Conservation (phyloP, 2,888 invertebrate genomes). For the Pristionchus mayeri region DNA sequence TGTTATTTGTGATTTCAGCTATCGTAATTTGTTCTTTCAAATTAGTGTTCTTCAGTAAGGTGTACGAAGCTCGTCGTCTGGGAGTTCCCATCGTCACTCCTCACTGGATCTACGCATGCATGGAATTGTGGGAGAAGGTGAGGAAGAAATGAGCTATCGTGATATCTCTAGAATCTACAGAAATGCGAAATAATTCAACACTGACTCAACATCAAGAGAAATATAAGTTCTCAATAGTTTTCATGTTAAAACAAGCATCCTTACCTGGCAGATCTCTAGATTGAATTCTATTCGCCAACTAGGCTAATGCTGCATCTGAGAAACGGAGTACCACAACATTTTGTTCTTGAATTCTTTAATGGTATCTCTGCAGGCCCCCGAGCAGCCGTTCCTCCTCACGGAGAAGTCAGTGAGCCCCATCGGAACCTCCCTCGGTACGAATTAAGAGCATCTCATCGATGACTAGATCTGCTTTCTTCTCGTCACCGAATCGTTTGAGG, state of each 20-base stretch:
- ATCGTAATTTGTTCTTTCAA: neutral
- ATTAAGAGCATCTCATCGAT: neutral
- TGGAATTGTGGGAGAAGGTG: conserved; percentile 69
- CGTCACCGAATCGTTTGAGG: no score
- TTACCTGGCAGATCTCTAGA: no score
- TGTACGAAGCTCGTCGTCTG: conserved; percentile 61
- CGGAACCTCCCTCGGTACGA: conserved; percentile 35
- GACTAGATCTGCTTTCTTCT: neutral
- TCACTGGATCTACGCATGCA: conserved; percentile 69
- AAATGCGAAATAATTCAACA: no score
- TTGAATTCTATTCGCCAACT: no score
- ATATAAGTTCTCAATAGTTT: no score
- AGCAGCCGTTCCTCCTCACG: conserved; percentile 18
- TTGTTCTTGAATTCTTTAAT: neutral
- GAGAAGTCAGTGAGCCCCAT: neutral
- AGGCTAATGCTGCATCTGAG: no score
- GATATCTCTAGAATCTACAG: no score
- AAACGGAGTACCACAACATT: no score
- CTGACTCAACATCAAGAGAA: no score
- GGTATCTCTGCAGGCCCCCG: neutral
- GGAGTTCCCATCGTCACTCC: conserved; percentile 67
- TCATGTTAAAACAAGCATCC: no score
- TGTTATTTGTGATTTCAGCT: neutral
- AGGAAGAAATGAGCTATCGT: no score
- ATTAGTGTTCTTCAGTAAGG: conserved; percentile 63